phyloP scores from a whole-genome alignment of 1,140 invertebrate genomes.

The Drosophila bipectinata region DNA sequence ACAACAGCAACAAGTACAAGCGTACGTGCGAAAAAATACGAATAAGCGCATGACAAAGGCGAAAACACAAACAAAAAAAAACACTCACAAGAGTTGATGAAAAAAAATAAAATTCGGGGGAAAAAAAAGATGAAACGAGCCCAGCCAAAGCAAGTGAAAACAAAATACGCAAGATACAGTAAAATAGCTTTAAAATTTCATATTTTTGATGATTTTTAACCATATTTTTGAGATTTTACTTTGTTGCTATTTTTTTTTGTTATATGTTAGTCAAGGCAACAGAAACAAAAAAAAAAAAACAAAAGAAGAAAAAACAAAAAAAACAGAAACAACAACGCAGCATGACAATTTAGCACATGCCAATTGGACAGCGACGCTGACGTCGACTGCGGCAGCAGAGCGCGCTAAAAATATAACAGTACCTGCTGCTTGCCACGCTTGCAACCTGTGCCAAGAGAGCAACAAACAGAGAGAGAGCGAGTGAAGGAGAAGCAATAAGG shows the following conservation, averaged over 20 bases:
- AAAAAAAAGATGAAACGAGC: constrained; percentile 53
- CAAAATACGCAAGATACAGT: constrained; percentile 10
- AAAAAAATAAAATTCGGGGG: constrained; percentile 6
- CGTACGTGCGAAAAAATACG: constrained; percentile 69
- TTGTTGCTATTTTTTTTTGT: constrained; percentile 12
- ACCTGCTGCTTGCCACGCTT: constrained; percentile 70
- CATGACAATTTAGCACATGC: constrained; percentile 72
- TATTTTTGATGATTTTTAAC: neutral
- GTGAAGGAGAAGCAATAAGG: constrained; percentile 7
- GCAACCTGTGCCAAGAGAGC: constrained; percentile 56
- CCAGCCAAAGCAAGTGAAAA: constrained; percentile 49
- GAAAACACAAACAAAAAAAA: constrained; percentile 27
- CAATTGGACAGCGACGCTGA: constrained; percentile 50
- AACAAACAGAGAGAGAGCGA: neutral
- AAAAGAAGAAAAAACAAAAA: constrained; percentile 5
- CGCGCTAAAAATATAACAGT: constrained; percentile 76
- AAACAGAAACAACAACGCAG: constrained; percentile 33
- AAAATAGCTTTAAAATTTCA: neutral
- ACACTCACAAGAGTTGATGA: neutral
- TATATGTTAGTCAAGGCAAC: constrained; percentile 50
- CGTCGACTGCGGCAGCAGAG: constrained; percentile 12
- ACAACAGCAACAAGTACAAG: constrained; percentile 79
- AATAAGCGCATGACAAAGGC: constrained; percentile 70
- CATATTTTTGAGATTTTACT: constrained; percentile 6
- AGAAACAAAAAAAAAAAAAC: constrained; percentile 4